Conservation (phyloP, 1,140 invertebrate species). For the Zaprionus taronus region DNA sequence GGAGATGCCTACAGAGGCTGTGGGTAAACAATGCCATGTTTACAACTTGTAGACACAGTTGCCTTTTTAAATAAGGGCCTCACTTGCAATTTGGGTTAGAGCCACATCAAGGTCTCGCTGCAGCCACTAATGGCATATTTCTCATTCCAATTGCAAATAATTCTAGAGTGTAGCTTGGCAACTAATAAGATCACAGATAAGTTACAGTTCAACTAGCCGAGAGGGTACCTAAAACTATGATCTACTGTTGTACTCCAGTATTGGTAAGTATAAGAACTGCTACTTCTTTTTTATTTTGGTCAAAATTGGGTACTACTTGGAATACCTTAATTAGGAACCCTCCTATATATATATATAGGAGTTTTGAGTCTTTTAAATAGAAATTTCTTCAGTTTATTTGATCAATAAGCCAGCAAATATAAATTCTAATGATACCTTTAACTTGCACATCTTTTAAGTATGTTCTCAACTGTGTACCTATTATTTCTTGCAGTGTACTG, state of each 20-base stretch:
- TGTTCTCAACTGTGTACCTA: background rate
- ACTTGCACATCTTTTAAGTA: too few species aligned
- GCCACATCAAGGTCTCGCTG: constrained; percentile 44
- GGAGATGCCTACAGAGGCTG: constrained; percentile 10
- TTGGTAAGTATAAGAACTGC: too few species aligned
- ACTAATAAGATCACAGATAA: constrained; percentile 77
- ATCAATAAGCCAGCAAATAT: too few species aligned
- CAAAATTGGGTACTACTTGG: too few species aligned
- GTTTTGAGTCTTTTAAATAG: too few species aligned
- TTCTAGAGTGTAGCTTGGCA: constrained; percentile 63
- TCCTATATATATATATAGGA: too few species aligned
- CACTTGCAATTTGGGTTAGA: constrained; percentile 8
- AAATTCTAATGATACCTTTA: too few species aligned
- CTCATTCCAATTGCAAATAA: constrained; percentile 81
- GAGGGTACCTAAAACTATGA: background rate
- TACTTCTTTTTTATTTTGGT: too few species aligned
- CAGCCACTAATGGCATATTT: constrained; percentile 80
- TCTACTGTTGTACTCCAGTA: background rate
- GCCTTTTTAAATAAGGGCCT: constrained; percentile 28
- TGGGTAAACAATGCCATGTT: constrained; percentile 78
- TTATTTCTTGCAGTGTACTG: background rate
- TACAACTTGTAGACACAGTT: constrained; percentile 75
- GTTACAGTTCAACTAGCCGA: background rate
- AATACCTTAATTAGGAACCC: too few species aligned
- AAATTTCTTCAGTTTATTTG: too few species aligned